A percentile compares a stretch with the other conserved stretches of the same genome.
phyloP scores from a whole-genome alignment of 1,140 invertebrate genomes.

The Ostrea denselamellosa region DNA sequence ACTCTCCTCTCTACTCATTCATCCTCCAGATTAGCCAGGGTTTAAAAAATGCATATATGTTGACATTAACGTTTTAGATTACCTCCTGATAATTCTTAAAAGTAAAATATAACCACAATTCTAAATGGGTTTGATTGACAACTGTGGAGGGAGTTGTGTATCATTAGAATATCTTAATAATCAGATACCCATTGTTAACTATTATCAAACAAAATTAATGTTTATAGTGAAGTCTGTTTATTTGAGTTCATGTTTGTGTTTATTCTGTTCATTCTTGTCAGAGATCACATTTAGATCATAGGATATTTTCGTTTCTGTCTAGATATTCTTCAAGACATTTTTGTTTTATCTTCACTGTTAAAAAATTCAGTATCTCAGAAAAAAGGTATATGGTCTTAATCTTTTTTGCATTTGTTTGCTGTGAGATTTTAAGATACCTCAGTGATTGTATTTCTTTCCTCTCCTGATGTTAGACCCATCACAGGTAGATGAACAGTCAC shows the following conservation, averaged over 20 bases:
- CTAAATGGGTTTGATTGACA: slow-evolving; percentile 13
- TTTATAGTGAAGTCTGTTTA: slow-evolving; percentile 3
- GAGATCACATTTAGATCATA: slow-evolving; percentile 24
- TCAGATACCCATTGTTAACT: not conserved
- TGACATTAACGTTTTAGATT: slow-evolving; percentile 15
- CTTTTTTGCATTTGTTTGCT: slow-evolving; percentile 35
- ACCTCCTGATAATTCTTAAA: slow-evolving; percentile 9
- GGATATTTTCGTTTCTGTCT: slow-evolving; percentile 28
- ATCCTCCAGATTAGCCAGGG: not conserved
- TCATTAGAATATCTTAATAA: slow-evolving; percentile 25
- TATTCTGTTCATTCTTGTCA: slow-evolving; percentile 14
- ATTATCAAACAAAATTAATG: not conserved
- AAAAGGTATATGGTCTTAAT: not conserved
- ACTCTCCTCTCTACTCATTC: not conserved
- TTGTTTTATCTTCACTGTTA: not conserved
- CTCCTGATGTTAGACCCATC: not conserved
- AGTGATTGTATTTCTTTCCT: slow-evolving; percentile 24
- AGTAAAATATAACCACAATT: slow-evolving; percentile 5
- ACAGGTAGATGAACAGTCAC: slow-evolving; percentile 33
- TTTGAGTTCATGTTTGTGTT: slow-evolving; percentile 15
- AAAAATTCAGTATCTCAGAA: not conserved
- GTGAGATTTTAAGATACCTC: not conserved
- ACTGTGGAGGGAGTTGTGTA: not conserved
- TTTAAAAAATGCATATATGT: not conserved
- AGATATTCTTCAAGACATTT: not conserved